Evolutionary conservation across 2,797 vertebrate genomes (phyloP), one percentile per base, ranked within the genome.

Genomic region (Acanthiza pusilla): DNA sequence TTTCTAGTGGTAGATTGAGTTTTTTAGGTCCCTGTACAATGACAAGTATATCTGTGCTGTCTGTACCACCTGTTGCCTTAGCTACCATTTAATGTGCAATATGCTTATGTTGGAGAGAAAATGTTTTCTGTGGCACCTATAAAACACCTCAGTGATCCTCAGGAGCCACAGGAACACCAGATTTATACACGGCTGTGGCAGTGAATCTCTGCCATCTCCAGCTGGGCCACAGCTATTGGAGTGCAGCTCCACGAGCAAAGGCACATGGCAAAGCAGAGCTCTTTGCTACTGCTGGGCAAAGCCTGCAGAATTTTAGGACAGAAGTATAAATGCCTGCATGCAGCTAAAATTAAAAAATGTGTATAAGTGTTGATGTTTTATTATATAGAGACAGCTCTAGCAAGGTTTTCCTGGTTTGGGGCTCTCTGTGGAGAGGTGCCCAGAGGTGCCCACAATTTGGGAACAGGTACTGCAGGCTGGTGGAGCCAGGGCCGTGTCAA

Each of bases 361-460:
- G 1, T 63, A 12, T 54, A 53, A 32, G 22, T 57, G 48, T 50
- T 70, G 53, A 2, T 73, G 6, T 50, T 66, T 73, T 73, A 21
- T 48, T n/a, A 4, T 43, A 13, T 3, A n/a, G 34, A 9, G 36
- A 7, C 15, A 29, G 30, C 45, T 75, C 10, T 30, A 42, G 34
- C 47, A 17, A 0, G 21, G 12, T 63, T 57, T 68, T 65, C 45
- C 75, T 6, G 3, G 32, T n/a, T 32, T 42, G 17, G 9, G 43
- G 19, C 32, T 83, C 43, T 45, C 36, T 16, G 1, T 1, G 20
- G 77, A 29, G 22, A 17, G 0, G 4, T 62, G 34, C 50, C 48
- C 25, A 29, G 22, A 17, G 0, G 4, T 62, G 34, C 50, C 48
- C 25, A 7, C 20, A 12, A 4, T 26, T 26, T n/a, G 40, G 70